A percentile compares a stretch with the other conserved stretches of the same genome.
These are phyloP conservation scores for Dinoponera quadriceps DNA, from an alignment of 1,140 invertebrate species.

Conservation along the genomic window DNA sequence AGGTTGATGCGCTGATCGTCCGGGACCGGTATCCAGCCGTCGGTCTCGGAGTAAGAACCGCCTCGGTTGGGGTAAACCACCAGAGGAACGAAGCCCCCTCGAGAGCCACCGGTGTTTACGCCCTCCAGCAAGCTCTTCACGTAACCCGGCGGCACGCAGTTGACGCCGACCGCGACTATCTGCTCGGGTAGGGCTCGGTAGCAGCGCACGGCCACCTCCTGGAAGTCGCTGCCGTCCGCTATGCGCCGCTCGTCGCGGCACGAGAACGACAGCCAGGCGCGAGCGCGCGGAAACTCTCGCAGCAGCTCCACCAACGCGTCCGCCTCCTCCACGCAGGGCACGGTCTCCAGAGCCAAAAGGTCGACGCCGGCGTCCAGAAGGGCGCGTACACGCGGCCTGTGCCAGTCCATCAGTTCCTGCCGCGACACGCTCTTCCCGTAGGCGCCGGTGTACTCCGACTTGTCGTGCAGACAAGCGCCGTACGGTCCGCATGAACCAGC, in stretches of 20 bases:
- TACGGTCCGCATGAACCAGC: conserved; percentile 96
- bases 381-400: conserved; percentile 91
- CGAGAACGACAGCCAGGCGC: conserved; percentile 95
- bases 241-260: conserved; percentile 90
- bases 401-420: conserved; percentile 91
- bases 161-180: conserved; percentile 93
- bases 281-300: conserved; percentile 89
- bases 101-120: conserved; percentile 77
- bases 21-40: conserved; percentile 86
- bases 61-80: conserved; percentile 92
- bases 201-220: conserved; percentile 87
- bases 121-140: conserved; percentile 86
- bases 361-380: conserved; percentile 92
- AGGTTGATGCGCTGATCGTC: conserved; percentile 86
- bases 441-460: conserved; percentile 95
- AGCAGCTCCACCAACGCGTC: conserved; percentile 92
- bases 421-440: conserved; percentile 90
- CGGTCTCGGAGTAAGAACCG: conserved; percentile 86
- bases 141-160: conserved; percentile 91
- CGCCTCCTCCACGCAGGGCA: conserved; percentile 93
- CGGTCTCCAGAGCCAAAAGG: conserved; percentile 94
- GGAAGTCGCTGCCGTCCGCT: conserved; percentile 92
- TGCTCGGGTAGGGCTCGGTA: conserved; percentile 88
- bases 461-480: conserved; percentile 94
- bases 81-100: conserved; percentile 83